phyloP scores from a whole-genome alignment of 1,140 invertebrate species.

The Cydia splendana region DNA sequence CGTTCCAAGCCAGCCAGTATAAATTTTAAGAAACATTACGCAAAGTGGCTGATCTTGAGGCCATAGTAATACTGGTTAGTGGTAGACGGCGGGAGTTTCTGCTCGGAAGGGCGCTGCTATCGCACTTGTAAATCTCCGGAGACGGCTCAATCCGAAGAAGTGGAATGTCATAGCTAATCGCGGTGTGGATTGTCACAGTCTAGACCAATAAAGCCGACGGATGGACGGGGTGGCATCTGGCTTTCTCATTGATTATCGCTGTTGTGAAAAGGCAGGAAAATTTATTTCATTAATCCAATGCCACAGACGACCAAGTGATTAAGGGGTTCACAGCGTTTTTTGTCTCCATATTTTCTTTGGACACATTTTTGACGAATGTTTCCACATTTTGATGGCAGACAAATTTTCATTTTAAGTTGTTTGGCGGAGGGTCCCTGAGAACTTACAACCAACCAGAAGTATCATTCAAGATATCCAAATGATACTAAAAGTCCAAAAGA shows the following conservation, averaged over 20 bases:
- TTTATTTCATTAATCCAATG: neutral
- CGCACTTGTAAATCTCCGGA: slow-evolving; percentile 68
- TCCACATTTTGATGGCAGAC: no score
- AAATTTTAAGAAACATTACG: neutral
- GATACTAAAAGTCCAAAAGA: no score
- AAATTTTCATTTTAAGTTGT: no score
- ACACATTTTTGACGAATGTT: no score
- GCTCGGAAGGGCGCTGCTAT: slow-evolving; percentile 69
- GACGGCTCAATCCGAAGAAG: slow-evolving; percentile 72
- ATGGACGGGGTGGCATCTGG: slow-evolving; percentile 2
- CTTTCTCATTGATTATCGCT: neutral
- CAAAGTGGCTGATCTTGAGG: neutral
- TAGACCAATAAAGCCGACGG: slow-evolving; percentile 27
- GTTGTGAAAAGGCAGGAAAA: neutral
- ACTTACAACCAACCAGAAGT: no score
- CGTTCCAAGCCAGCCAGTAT: neutral
- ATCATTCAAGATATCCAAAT: no score
- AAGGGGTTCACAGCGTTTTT: no score
- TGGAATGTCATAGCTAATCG: slow-evolving; percentile 51
- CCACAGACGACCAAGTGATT: neutral
- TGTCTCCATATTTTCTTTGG: no score
- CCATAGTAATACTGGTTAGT: neutral
- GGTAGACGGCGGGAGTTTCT: neutral
- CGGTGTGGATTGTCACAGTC: slow-evolving; percentile 31
- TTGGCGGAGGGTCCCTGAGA: no score